Evolutionary conservation across 1,140 invertebrate species (phyloP).

Genomic region (Brachionus rubens): DNA sequence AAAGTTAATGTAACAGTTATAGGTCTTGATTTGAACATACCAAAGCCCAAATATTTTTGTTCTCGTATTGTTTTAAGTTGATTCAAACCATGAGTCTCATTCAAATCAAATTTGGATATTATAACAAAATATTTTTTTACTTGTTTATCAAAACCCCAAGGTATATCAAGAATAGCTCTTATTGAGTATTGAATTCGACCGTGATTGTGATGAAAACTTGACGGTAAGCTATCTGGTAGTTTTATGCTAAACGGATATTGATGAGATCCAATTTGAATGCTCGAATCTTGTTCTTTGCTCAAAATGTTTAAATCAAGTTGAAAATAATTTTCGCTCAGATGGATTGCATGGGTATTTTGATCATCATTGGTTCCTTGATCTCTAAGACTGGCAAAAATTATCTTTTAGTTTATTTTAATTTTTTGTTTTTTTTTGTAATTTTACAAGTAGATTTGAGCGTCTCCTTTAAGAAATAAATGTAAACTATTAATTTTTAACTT

Average conservation of each 20-base stretch:
- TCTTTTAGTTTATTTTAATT: no score
- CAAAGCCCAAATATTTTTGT: neutral
- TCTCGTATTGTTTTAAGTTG: neutral
- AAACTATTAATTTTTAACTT: constrained; percentile 11
- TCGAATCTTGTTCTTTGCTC: neutral
- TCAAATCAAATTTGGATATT: constrained; percentile 53
- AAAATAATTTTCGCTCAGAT: no score
- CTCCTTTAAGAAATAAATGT: neutral
- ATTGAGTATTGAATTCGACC: constrained; percentile 61
- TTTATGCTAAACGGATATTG: constrained; percentile 61
- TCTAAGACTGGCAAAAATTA: no score
- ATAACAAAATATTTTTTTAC: constrained; percentile 53
- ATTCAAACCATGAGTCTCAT: constrained; percentile 42
- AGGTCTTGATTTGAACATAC: neutral
- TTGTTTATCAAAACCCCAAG: constrained; percentile 51
- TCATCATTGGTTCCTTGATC: no score
- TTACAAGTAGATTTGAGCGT: neutral
- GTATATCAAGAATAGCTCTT: constrained; percentile 59
- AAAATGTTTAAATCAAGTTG: no score
- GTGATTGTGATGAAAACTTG: constrained; percentile 61
- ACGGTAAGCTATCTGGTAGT: constrained; percentile 60
- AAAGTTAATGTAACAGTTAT: neutral
- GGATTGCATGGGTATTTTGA: no score
- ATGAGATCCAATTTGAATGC: neutral
- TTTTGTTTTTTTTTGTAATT: no score